phyloP scores from a whole-genome alignment of 2,113 vertebrate genomes.

The Nycticryphes semicollaris region DNA sequence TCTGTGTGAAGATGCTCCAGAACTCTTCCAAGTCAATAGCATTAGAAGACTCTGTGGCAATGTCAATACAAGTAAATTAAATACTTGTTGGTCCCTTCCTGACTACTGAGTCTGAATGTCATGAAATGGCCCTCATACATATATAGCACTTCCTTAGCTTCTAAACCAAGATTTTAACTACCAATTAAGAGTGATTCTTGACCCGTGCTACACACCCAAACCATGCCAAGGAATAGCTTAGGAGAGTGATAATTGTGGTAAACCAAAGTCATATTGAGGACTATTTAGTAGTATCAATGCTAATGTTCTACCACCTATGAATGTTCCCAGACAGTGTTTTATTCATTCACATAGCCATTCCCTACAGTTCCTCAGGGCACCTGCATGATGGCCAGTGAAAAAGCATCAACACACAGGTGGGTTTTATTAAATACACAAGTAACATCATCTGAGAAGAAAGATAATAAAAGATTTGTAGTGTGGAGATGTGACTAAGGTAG shows the following conservation, averaged over 20 bases:
- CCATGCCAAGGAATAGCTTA: background rate
- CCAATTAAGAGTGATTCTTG: background rate
- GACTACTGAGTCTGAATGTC: background rate
- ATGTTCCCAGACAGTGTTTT: background rate
- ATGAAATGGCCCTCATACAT: background rate
- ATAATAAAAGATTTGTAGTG: background rate
- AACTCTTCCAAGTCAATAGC: background rate
- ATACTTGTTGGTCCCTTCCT: background rate
- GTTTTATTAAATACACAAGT: background rate
- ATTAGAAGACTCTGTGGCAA: background rate
- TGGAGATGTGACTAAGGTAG: background rate
- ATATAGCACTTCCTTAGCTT: background rate
- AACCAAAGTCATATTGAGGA: background rate
- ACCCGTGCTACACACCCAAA: background rate
- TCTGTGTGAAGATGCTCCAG: background rate
- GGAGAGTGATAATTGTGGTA: background rate
- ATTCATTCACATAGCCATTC: background rate
- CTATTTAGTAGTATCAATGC: background rate
- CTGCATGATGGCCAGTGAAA: background rate
- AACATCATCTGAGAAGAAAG: background rate
- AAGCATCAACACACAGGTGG: background rate
- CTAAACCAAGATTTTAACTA: background rate
- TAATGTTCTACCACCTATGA: accelerated
- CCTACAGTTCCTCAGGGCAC: background rate
- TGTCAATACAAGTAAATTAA: background rate